These are phyloP conservation scores for Caenorhabditis panamensis DNA, from an alignment of 2,888 invertebrate genomes.

Conservation along the genomic window DNA sequence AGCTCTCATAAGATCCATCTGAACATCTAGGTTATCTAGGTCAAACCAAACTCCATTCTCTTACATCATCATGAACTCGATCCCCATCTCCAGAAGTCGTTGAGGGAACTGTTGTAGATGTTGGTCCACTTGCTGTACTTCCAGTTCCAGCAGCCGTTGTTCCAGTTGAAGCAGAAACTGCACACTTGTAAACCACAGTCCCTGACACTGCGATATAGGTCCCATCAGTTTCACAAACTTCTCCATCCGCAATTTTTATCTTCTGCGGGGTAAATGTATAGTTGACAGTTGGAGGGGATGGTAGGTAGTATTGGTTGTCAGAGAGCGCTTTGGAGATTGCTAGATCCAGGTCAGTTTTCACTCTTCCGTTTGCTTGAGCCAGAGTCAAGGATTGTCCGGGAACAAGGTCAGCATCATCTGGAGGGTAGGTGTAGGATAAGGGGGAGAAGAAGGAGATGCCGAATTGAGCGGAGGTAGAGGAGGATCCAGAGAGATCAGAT, in stretches of 20 bases:
- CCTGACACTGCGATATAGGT: slow-evolving; percentile 34
- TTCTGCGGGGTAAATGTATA: slow-evolving; percentile 30
- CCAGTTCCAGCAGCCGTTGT: too few species aligned
- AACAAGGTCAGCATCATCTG: slow-evolving; percentile 13
- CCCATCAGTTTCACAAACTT: slow-evolving; percentile 14
- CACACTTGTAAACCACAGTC: slow-evolving; percentile 41
- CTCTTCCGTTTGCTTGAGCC: slow-evolving; percentile 12
- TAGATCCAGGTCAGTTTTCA: slow-evolving; percentile 31
- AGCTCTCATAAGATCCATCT: slow-evolving; percentile 14
- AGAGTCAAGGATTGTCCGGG: slow-evolving; percentile 26
- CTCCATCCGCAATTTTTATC: slow-evolving; percentile 29
- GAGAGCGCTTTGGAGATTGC: slow-evolving; percentile 4
- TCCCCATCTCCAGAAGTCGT: slow-evolving; percentile 1
- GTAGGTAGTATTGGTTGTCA: slow-evolving; percentile 2
- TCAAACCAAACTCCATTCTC: background rate
- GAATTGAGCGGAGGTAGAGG: slow-evolving; percentile 33
- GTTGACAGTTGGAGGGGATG: slow-evolving; percentile 32
- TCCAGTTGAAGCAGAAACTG: background rate
- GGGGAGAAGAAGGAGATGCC: slow-evolving; percentile 39
- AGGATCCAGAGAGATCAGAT: slow-evolving; percentile 15
- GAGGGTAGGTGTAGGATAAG: slow-evolving; percentile 43
- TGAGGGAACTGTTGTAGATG: background rate
- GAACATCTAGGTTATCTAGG: background rate
- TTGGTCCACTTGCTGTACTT: too few species aligned
- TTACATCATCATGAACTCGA: background rate